Percentiles rank a stretch among this genome's conserved stretches.
Evolutionary conservation across 2,888 invertebrate species (phyloP).

Genomic region (Amphipoea lucens): DNA sequence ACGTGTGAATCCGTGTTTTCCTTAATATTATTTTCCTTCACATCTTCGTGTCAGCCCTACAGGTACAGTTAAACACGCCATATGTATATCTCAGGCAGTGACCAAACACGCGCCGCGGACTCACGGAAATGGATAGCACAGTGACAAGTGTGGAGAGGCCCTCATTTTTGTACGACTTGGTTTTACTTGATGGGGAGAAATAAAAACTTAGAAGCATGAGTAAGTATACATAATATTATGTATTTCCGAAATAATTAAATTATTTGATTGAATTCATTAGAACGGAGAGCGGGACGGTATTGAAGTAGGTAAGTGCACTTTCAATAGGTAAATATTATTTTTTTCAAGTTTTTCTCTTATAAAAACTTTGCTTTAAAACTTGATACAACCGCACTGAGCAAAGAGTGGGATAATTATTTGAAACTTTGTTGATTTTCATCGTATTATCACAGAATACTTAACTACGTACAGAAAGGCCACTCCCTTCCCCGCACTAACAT

Average conservation of each 20-base stretch:
- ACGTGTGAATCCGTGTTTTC: background rate
- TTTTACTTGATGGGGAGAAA: background rate
- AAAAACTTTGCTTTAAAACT: background rate
- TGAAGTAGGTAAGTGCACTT: too few relatives aligned
- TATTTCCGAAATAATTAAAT: background rate
- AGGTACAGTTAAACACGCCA: constrained; percentile 85
- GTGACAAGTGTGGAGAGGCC: constrained; percentile 53
- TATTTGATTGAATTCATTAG: too few relatives aligned
- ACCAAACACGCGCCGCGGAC: constrained; percentile 87
- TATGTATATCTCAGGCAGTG: constrained; percentile 89
- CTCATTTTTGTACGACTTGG: background rate
- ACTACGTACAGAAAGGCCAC: too few relatives aligned
- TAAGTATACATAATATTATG: too few relatives aligned
- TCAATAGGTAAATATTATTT: too few relatives aligned
- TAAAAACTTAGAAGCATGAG: background rate
- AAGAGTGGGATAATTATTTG: background rate
- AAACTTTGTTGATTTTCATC: too few relatives aligned
- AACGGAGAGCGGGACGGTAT: background rate
- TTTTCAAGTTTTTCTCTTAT: too few relatives aligned
- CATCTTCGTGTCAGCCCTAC: constrained; percentile 76
- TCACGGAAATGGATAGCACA: constrained; percentile 78
- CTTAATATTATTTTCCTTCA: background rate
- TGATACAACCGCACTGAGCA: background rate
- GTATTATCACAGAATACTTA: too few relatives aligned
- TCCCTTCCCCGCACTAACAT: too few relatives aligned